These are phyloP conservation scores for Idris sp. DNA, from an alignment of 1,140 invertebrate species.

Conservation along the genomic window DNA sequence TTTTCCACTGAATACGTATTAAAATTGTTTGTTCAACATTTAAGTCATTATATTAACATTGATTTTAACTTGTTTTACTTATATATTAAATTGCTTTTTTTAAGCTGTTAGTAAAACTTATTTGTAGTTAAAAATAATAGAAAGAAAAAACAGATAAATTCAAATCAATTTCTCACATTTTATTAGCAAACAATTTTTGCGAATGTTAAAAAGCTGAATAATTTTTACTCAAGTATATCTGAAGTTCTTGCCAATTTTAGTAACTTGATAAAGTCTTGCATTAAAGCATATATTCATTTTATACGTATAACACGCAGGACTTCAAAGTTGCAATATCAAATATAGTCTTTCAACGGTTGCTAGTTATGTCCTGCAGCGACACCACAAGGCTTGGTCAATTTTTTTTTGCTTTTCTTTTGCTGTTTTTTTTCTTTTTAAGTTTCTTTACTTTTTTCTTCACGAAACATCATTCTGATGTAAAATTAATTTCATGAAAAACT, in stretches of 20 bases:
- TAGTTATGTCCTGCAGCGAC: constrained; percentile 58
- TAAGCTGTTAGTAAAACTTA: too few relatives aligned
- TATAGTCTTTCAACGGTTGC: constrained; percentile 62
- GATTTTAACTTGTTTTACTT: too few relatives aligned
- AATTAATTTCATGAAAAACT: constrained; percentile 58
- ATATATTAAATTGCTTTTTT: too few relatives aligned
- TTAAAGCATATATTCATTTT: constrained; percentile 54
- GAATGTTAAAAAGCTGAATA: constrained; percentile 42
- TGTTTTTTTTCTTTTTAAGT: constrained; percentile 25
- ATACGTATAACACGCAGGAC: constrained; percentile 56
- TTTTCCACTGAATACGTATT: too few relatives aligned
- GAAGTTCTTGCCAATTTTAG: constrained; percentile 53
- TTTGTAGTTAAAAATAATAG: too few relatives aligned
- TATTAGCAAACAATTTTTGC: constrained; percentile 37
- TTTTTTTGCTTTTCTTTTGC: constrained; percentile 16
- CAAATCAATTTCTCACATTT: constrained; percentile 17
- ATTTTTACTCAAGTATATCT: constrained; percentile 50
- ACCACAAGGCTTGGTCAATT: constrained; percentile 40
- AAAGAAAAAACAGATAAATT: not conserved
- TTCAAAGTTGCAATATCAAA: constrained; percentile 59
- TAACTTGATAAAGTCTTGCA: constrained; percentile 49
- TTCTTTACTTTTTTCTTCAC: constrained; percentile 37
- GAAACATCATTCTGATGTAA: constrained; percentile 62
- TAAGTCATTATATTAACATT: too few relatives aligned
- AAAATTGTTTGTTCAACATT: too few relatives aligned